A percentile compares a stretch with the other conserved stretches of the same genome.
Conservation (phyloP, 2,113 vertebrate species). For the Oplegnathus fasciatus region DNA sequence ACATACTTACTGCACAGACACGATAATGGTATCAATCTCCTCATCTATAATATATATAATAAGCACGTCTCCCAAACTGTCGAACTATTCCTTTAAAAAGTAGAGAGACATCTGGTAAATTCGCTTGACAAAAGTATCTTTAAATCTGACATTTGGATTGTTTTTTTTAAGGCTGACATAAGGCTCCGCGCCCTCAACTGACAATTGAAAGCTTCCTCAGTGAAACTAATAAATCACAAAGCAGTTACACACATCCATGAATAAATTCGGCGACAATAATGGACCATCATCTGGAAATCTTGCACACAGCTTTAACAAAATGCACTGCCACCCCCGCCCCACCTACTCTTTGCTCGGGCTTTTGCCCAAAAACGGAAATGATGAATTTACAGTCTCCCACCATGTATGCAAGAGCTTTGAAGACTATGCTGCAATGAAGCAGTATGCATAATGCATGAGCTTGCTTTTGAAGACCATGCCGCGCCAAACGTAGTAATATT, state of each 20-base stretch:
- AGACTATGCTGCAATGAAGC: constrained; percentile 68
- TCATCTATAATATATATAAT: no score
- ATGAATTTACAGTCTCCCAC: constrained; percentile 64
- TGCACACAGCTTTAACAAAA: constrained; percentile 41
- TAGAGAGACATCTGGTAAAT: constrained; percentile 1
- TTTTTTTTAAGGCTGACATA: constrained; percentile 12
- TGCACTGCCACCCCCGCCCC: constrained; percentile 13
- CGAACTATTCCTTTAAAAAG: background rate
- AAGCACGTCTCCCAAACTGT: background rate
- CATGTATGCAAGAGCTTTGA: constrained; percentile 62
- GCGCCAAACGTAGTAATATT: constrained; percentile 62
- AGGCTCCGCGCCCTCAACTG: constrained; percentile 7
- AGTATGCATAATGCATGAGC: constrained; percentile 75
- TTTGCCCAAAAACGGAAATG: constrained; percentile 49
- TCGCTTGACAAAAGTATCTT: constrained; percentile 28
- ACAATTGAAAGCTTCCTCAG: constrained; percentile 29
- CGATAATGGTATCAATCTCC: background rate
- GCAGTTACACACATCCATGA: constrained; percentile 37
- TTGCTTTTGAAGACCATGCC: constrained; percentile 48
- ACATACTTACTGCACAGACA: background rate
- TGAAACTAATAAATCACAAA: constrained; percentile 49
- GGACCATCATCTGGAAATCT: constrained; percentile 48
- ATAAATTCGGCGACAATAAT: constrained; percentile 43
- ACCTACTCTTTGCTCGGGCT: constrained; percentile 41
- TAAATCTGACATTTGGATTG: constrained; percentile 13